Percentiles rank a stretch among this genome's conserved stretches.
phyloP scores from a whole-genome alignment of 2,113 vertebrate genomes.

The Ageneiosus marmoratus region DNA sequence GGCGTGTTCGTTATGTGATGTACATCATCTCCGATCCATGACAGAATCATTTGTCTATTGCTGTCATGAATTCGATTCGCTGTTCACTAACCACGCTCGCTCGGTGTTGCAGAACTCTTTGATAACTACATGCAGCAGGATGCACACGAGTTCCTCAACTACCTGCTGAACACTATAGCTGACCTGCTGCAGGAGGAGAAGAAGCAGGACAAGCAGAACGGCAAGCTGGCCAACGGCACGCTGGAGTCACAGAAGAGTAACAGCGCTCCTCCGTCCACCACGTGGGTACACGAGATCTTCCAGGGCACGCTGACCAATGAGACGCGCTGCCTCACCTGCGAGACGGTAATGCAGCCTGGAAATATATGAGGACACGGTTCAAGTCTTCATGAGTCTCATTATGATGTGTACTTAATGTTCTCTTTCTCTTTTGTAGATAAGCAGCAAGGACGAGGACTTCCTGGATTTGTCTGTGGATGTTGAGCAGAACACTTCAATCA shows the following conservation, averaged over 20 bases:
- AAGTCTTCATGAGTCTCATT: neutral
- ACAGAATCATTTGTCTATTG: neutral
- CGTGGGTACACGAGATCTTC: slow-evolving; percentile 99
- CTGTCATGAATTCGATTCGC: neutral
- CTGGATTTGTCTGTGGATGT: slow-evolving; percentile 97
- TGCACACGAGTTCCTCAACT: slow-evolving; percentile 97
- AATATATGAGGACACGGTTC: neutral
- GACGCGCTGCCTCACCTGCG: slow-evolving; percentile 97
- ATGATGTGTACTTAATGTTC: neutral
- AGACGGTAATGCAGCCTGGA: slow-evolving; percentile 79
- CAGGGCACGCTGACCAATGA: slow-evolving; percentile 98
- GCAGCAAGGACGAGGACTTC: slow-evolving; percentile 99
- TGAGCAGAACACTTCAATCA: slow-evolving; percentile 98
- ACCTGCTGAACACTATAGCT: slow-evolving; percentile 95
- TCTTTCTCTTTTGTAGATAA: slow-evolving; percentile 78
- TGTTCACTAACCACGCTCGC: slow-evolving; percentile 29
- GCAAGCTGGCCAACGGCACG: slow-evolving; percentile 90
- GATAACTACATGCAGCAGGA: slow-evolving; percentile 99
- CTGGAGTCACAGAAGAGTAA: slow-evolving; percentile 86
- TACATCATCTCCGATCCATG: too few relatives aligned
- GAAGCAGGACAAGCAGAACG: slow-evolving; percentile 95
- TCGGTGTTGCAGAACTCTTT: slow-evolving; percentile 84
- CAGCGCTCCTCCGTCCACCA: slow-evolving; percentile 80
- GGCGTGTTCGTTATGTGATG: too few relatives aligned
- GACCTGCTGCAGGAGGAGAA: slow-evolving; percentile 97